Evolutionary conservation across 2,797 vertebrate species (phyloP).

Genomic region (Hafferia zeledoni): DNA sequence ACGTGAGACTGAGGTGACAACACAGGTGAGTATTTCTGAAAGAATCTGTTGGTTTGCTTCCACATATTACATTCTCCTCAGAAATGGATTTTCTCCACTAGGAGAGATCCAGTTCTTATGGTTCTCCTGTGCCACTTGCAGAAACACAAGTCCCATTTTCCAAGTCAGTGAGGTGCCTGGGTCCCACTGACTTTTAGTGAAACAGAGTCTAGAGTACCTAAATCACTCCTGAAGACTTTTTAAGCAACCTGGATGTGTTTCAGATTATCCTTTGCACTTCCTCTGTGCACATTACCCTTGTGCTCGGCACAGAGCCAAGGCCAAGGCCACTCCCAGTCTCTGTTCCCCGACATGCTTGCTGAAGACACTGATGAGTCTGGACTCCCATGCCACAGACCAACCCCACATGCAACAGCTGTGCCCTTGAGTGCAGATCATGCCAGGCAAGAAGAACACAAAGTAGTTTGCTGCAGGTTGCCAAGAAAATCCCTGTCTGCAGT

Average conservation of each 20-base stretch:
- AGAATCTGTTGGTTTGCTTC: not conserved
- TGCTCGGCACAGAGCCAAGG: not conserved
- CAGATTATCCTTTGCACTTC: not conserved
- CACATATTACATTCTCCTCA: fast-evolving
- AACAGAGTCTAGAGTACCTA: not conserved
- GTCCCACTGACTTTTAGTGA: not conserved
- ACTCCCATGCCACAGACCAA: fast-evolving
- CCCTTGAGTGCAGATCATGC: not conserved
- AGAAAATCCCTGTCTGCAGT: not conserved
- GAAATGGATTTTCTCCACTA: not conserved
- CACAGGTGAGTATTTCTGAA: not conserved
- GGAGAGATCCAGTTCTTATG: not conserved
- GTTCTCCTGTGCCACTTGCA: not conserved
- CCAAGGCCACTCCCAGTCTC: not conserved
- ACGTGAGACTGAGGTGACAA: not conserved
- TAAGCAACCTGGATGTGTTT: not conserved
- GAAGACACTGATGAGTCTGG: not conserved
- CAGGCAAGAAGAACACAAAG: not conserved
- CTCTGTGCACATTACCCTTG: not conserved
- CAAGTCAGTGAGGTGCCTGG: not conserved
- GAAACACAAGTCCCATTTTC: not conserved
- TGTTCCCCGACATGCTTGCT: not conserved
- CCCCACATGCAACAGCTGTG: not conserved
- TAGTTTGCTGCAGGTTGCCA: not conserved
- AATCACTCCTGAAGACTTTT: not conserved